Evolutionary conservation across 2,113 vertebrate species (phyloP).

Genomic region (Pelmatolapia mariae): DNA sequence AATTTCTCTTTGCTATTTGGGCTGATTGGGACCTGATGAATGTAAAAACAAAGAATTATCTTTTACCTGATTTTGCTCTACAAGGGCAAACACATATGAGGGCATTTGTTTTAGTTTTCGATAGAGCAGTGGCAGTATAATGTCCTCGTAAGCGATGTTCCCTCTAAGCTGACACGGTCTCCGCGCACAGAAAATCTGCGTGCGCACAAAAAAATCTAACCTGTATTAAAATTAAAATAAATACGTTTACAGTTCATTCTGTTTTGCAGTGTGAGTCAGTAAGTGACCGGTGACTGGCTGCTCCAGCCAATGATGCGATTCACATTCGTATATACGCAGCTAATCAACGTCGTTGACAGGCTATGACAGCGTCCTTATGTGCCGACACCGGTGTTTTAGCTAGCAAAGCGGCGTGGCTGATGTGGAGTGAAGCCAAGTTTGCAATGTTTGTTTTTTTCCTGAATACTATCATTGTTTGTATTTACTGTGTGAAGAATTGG

Average conservation of each 20-base stretch:
- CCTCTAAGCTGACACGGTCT: too few species aligned
- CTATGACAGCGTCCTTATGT: neutral
- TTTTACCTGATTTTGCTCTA: neutral
- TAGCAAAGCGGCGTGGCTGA: neutral
- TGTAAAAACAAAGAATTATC: neutral
- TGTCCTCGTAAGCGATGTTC: neutral
- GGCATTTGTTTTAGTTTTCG: neutral
- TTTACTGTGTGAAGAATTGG: fast-evolving
- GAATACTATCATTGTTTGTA: neutral
- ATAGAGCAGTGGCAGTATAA: neutral
- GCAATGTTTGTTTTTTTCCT: neutral
- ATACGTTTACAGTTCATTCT: neutral
- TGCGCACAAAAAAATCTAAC: neutral
- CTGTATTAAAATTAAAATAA: neutral
- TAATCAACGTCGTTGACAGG: fast-evolving
- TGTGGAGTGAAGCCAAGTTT: neutral
- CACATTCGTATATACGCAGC: fast-evolving
- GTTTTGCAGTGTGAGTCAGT: neutral
- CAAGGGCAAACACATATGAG: neutral
- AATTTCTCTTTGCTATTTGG: neutral
- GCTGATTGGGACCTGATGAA: neutral
- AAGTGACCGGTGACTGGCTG: neutral
- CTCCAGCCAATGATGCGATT: neutral
- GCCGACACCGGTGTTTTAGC: neutral
- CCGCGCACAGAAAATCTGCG: too few species aligned